These are phyloP conservation scores for Panorpa germanica DNA, from an alignment of 2,888 invertebrate genomes.

Conservation along the genomic window DNA sequence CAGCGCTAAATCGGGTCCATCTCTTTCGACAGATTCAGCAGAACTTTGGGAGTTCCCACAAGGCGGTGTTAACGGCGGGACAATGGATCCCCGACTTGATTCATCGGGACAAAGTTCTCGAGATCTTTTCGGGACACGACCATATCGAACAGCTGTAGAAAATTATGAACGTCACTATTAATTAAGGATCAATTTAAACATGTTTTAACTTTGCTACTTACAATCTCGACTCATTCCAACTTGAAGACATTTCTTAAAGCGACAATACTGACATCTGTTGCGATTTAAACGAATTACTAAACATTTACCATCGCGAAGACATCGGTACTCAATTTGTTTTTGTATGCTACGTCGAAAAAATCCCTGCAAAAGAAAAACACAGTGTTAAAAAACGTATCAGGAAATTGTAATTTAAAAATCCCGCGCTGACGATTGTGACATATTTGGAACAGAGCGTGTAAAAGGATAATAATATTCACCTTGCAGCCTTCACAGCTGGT, in stretches of 20 bases:
- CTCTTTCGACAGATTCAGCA: conserved; percentile 26
- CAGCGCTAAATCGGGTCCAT: conserved; percentile 49
- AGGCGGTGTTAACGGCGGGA: conserved; percentile 16
- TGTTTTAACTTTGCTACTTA: conserved; percentile 35
- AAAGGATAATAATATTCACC: conserved; percentile 38
- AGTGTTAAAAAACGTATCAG: neutral
- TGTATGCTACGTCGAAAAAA: conserved; percentile 92
- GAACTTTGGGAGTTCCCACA: conserved; percentile 28
- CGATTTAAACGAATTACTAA: conserved; percentile 82
- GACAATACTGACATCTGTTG: conserved; percentile 90
- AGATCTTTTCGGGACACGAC: conserved; percentile 85
- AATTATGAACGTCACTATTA: conserved; percentile 1
- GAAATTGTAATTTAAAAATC: too few relatives aligned
- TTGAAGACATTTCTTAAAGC: conserved; percentile 90
- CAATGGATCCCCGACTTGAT: conserved; percentile 5
- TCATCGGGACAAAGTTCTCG: conserved; percentile 41
- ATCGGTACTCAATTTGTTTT: conserved; percentile 91
- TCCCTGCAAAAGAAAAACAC: conserved; percentile 41
- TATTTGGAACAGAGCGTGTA: too few relatives aligned
- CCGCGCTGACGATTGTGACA: too few relatives aligned
- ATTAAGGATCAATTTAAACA: conserved; percentile 11
- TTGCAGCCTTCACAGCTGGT: conserved; percentile 97
- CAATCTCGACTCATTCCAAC: conserved; percentile 96
- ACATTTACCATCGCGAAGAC: conserved; percentile 85
- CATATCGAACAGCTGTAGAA: conserved; percentile 79